Evolutionary conservation across 2,888 invertebrate genomes (phyloP).

Genomic region (Colletes collaris): DNA sequence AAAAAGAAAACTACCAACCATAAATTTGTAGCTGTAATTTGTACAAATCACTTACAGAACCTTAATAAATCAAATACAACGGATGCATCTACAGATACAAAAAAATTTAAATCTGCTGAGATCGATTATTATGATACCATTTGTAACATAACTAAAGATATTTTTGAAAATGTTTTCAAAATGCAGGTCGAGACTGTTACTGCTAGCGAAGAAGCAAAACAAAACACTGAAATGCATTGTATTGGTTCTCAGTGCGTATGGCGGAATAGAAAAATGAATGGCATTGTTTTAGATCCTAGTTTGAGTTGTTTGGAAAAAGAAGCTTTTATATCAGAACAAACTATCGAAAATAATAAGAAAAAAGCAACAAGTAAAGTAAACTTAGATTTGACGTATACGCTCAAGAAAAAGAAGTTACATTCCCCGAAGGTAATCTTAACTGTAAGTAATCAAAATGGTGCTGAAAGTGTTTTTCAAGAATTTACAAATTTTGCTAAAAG

Average conservation of each 20-base stretch:
- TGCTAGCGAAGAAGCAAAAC: constrained; percentile 72
- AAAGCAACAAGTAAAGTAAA: constrained; percentile 60
- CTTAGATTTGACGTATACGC: constrained; percentile 76
- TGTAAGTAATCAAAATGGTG: constrained; percentile 69
- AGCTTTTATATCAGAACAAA: constrained; percentile 77
- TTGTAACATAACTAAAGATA: constrained; percentile 74
- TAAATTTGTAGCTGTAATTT: constrained; percentile 62
- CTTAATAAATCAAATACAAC: constrained; percentile 65
- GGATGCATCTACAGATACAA: constrained; percentile 48
- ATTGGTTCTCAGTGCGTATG: constrained; percentile 78
- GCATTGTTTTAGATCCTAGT: constrained; percentile 65
- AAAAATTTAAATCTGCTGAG: constrained; percentile 64
- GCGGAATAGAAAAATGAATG: constrained; percentile 76
- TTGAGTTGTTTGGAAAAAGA: constrained; percentile 79
- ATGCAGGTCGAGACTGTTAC: constrained; percentile 71
- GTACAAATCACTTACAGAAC: constrained; percentile 55
- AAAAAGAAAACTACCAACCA: constrained; percentile 27
- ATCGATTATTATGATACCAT: constrained; percentile 76
- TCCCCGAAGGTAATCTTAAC: constrained; percentile 73
- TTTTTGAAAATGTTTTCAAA: constrained; percentile 79
- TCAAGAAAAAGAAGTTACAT: constrained; percentile 69
- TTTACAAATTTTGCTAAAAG: constrained; percentile 72
- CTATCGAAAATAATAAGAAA: constrained; percentile 67
- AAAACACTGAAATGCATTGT: constrained; percentile 77
- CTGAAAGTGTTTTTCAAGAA: constrained; percentile 75